Evolutionary conservation across 2,113 vertebrate species (phyloP).

Genomic region (Rallus limicola): DNA sequence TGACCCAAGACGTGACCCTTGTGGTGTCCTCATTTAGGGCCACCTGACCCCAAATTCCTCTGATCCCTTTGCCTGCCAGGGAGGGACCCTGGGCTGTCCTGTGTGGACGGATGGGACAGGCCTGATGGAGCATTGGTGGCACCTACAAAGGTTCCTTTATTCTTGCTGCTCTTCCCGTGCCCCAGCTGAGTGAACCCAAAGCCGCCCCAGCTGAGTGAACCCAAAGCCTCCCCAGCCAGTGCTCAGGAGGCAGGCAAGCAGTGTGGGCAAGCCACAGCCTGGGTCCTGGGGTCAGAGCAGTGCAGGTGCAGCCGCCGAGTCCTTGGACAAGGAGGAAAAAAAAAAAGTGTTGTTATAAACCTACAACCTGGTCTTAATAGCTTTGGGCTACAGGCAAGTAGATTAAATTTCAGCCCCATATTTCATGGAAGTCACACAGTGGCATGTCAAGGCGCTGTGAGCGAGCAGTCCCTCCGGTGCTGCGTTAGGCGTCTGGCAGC

Average conservation of each 20-base stretch:
- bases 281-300: neutral
- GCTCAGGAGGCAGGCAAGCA: neutral
- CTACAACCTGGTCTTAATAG: constrained; percentile 10
- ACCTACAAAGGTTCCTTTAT: neutral
- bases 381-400: neutral
- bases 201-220: neutral
- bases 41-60: neutral
- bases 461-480: neutral
- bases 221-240: too few species aligned
- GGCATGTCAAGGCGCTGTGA: constrained; percentile 2
- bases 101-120: neutral
- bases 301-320: fast-evolving
- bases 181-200: neutral
- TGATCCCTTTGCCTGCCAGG: neutral
- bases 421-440: neutral
- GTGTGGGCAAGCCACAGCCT: fast-evolving
- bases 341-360: constrained; percentile 25
- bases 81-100: neutral
- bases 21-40: neutral
- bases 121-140: neutral
- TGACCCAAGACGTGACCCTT: fast-evolving
- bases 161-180: neutral
- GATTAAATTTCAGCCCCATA: constrained; percentile 45
- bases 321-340: constrained; percentile 47
- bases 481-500: neutral